Base-by-base conservation (phyloP, 1,140 invertebrate species). In the Halyomorpha halys region DNA sequence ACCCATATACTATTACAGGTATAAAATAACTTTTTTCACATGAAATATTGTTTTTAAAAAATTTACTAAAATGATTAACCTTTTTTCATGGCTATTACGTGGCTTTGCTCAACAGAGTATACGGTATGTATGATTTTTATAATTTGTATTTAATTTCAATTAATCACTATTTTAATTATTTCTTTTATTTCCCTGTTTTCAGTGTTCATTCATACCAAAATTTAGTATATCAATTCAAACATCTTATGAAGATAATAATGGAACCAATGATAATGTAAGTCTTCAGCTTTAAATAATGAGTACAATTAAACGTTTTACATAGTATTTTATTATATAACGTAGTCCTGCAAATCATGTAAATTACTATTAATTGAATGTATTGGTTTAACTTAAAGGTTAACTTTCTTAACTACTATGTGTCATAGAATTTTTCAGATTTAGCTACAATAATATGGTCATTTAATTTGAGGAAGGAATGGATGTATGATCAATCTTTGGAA, bases 191-290 rank as follows among this genome's bases (percentile, higher is more conserved):
- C 27, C 71, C 68, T 62, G 69, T 34, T 82, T 84, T 69, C 76
- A 93, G 90, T 96, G 92, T 79, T 94, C 91, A 0, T 94, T 95
- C 71, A 81, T 95, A 69, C 91, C 91, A 69, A 90, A 89, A 71
- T 90, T 94, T 70, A 81, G 82, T 70, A 89, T 95, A 69, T 82
- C 85, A 59, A 94, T 96, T 67, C 85, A 90, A 77, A 94, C 91
- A 21, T 83, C 84, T 72, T 96, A 92, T 78, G 90, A 94, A 77
- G 83, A 95, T 73, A 92, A 95, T 72, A 88, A 85, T 81, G 92
- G 92, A 45, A 83, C 80, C 23, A 86, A 83, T 65, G 90, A 94
- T 73, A 96, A 95, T 83, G 90, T 94, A 82, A 85, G 81, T 81
- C 2, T 21, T 49, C 27, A 30, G 8, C 27, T 4, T 30, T 4